These are phyloP conservation scores for Sapayoa aenigma DNA, from an alignment of 2,113 vertebrate genomes.

Conservation along the genomic window DNA sequence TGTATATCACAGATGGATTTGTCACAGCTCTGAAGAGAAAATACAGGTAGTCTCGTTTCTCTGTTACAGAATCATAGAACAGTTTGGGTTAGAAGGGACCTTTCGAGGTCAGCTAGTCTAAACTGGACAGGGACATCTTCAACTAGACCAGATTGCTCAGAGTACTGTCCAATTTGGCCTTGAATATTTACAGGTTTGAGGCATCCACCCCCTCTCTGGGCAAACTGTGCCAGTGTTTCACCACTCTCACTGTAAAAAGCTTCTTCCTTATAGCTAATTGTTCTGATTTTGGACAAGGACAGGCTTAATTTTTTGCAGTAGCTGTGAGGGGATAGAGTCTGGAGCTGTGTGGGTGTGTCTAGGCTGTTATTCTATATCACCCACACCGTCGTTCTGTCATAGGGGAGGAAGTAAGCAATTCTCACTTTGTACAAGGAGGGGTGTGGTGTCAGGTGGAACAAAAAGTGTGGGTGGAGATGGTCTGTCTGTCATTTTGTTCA, in stretches of 20 bases:
- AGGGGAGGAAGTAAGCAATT: too few relatives aligned
- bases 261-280: not conserved
- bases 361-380: not conserved
- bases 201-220: not conserved
- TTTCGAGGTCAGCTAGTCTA: not conserved
- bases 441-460: too few relatives aligned
- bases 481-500: too few relatives aligned
- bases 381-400: too few relatives aligned
- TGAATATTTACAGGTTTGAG: not conserved
- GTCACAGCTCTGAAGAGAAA: not conserved
- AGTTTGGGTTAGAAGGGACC: not conserved
- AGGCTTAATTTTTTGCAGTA: not conserved
- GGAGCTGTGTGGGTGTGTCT: not conserved
- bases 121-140: not conserved
- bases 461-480: too few relatives aligned
- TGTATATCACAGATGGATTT: rapidly evolving
- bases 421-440: too few relatives aligned
- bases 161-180: not conserved
- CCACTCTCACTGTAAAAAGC: not conserved
- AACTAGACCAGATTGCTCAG: not conserved
- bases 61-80: not conserved
- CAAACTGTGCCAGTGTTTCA: not conserved
- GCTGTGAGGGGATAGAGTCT: not conserved
- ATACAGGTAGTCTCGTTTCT: not conserved
- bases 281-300: not conserved